phyloP scores from a whole-genome alignment of 2,888 invertebrate genomes.

The Conus canariensis region DNA sequence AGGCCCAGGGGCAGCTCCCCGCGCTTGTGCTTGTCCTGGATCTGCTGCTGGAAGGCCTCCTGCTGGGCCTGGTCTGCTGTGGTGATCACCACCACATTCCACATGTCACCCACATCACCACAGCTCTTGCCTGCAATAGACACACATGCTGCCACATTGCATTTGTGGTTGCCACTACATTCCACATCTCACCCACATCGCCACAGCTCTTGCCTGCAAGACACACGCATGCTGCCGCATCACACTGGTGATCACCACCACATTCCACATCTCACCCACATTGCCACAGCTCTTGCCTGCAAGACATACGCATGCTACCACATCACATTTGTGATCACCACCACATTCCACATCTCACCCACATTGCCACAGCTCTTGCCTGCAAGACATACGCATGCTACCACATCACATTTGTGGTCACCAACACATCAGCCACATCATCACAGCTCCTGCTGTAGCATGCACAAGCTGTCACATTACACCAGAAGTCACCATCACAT shows the following conservation, averaged over 20 bases:
- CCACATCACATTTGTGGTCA: too few relatives aligned
- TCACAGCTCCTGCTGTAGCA: too few relatives aligned
- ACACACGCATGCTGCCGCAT: too few relatives aligned
- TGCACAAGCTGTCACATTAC: too few relatives aligned
- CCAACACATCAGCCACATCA: too few relatives aligned
- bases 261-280: background rate
- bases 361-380: too few relatives aligned
- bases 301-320: background rate
- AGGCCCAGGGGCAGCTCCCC: conserved; percentile 74
- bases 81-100: conserved; percentile 79
- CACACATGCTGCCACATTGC: background rate
- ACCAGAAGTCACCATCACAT: too few relatives aligned
- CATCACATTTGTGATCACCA: background rate
- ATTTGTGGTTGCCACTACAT: background rate
- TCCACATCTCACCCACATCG: background rate
- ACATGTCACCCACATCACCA: conserved; percentile 63
- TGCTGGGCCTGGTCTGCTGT: conserved; percentile 78
- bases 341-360: too few relatives aligned
- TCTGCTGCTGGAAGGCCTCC: conserved; percentile 76
- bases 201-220: background rate
- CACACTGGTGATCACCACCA: background rate
- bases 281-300: background rate
- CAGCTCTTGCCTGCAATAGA: conserved; percentile 55
- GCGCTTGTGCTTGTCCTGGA: conserved; percentile 70
- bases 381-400: too few relatives aligned